Evolutionary conservation across 1,140 invertebrate species (phyloP).

Genomic region (Lepidurus arcticus): DNA sequence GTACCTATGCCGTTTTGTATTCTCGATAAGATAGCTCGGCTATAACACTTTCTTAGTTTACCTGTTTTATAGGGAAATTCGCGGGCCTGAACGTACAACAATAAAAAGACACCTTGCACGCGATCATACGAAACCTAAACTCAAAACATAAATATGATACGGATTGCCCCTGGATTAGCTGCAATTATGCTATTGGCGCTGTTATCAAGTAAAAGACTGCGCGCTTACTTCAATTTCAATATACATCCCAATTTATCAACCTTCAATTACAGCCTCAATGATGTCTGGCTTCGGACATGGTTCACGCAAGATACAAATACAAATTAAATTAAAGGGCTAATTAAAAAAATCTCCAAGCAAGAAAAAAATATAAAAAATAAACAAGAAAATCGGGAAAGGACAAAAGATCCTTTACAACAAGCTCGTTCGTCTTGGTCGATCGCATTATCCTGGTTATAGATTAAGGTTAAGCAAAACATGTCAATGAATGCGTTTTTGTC

Average conservation of each 20-base stretch:
- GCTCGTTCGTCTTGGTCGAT: not conserved
- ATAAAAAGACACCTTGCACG: not conserved
- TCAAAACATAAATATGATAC: not conserved
- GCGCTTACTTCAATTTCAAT: not conserved
- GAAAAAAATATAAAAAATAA: not conserved
- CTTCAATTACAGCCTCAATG: not conserved
- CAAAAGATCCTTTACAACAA: too few species aligned
- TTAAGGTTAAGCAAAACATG: slow-evolving; percentile 10
- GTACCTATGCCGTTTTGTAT: too few species aligned
- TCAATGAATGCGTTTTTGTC: slow-evolving; percentile 2
- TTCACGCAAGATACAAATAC: not conserved
- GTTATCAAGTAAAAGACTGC: not conserved
- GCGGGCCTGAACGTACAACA: too few species aligned
- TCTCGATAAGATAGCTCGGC: too few species aligned
- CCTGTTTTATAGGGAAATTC: too few species aligned
- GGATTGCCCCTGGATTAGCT: not conserved
- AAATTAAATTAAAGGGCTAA: not conserved
- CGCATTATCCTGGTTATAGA: not conserved
- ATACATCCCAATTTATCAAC: not conserved
- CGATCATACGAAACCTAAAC: not conserved
- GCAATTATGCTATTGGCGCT: not conserved
- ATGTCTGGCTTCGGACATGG: not conserved
- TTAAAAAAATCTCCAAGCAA: not conserved
- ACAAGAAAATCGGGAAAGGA: not conserved
- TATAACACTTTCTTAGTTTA: too few species aligned